phyloP scores from a whole-genome alignment of 2,113 vertebrate genomes.

The Nettapus auritus region DNA sequence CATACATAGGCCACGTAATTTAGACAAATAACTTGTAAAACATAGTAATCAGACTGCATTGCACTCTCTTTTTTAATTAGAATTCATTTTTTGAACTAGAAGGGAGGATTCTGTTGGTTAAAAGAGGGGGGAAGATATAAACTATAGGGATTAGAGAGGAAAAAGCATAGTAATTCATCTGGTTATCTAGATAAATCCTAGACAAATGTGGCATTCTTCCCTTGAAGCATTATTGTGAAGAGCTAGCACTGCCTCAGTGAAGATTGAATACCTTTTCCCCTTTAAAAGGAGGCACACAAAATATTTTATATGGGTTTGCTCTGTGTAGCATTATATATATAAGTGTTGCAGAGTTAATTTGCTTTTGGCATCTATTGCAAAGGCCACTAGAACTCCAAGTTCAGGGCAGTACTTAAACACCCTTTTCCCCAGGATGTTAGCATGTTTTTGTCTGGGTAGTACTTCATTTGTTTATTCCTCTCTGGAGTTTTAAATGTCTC shows the following conservation, averaged over 20 bases:
- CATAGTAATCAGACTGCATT: background rate
- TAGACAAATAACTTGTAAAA: conserved; percentile 60
- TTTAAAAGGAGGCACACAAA: background rate
- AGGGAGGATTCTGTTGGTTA: background rate
- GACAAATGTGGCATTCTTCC: conserved; percentile 1
- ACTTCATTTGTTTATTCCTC: background rate
- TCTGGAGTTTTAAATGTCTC: background rate
- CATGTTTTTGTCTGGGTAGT: background rate
- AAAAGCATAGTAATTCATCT: background rate
- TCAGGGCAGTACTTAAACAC: background rate
- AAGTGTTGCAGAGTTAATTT: background rate
- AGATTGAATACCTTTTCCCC: background rate
- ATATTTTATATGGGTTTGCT: background rate
- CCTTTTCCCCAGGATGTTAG: background rate
- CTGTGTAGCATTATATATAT: background rate
- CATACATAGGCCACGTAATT: conserved; percentile 12
- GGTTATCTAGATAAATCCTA: background rate
- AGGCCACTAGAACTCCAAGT: background rate
- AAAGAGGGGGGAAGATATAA: background rate
- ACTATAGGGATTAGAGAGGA: background rate
- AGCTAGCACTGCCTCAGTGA: background rate
- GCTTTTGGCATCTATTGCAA: background rate
- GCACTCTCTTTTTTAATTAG: background rate
- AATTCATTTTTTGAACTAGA: background rate
- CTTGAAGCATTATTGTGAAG: background rate